Evolutionary conservation across 1,140 invertebrate genomes (phyloP), one percentile per base, ranked within the genome.

Genomic region (Notospermus geniculatus): DNA sequence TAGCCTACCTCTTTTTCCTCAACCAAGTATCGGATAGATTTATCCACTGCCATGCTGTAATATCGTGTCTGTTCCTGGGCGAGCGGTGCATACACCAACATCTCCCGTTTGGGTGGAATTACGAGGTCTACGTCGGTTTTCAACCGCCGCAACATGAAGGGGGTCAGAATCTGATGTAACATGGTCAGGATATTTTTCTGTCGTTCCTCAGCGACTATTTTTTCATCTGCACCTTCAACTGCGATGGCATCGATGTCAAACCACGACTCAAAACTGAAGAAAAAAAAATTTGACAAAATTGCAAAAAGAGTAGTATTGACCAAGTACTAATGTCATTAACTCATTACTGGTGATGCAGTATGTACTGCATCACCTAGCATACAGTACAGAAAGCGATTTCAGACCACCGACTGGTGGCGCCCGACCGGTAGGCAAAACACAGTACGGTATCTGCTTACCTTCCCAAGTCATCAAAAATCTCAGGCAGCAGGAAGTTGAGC

Each of bases 401-500:
- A n/a, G n/a, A n/a, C n/a, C n/a, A n/a, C n/a, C n/a, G n/a, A n/a
- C n/a, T n/a, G n/a, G n/a, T n/a, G n/a, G n/a, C n/a, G n/a, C n/a
- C n/a, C n/a, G n/a, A n/a, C n/a, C n/a, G n/a, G n/a, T n/a, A n/a
- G n/a, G n/a, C n/a, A n/a, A n/a, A n/a, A n/a, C n/a, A n/a, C n/a
- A n/a, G n/a, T n/a, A n/a, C n/a, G n/a, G n/a, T 50, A n/a, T 23
- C 9, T 28, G 30, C 59, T 63, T 62, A 81, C 76, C 85, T 83
- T 57, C 84, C 82, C 11, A 88, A 75, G 68, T 88, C 83, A 72
- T 86, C 80, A 78, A 91, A 91, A 29, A 90, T 84, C 59, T 89
- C 86, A 7, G 89, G 89, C 27, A 90, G 67, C 1, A 91, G 70
- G 65, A 90, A 90, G 76, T 90, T 87, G 9, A 91, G 78, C 1